Conservation (phyloP, 2,113 vertebrate species). For the Phodopus roborovskii region DNA sequence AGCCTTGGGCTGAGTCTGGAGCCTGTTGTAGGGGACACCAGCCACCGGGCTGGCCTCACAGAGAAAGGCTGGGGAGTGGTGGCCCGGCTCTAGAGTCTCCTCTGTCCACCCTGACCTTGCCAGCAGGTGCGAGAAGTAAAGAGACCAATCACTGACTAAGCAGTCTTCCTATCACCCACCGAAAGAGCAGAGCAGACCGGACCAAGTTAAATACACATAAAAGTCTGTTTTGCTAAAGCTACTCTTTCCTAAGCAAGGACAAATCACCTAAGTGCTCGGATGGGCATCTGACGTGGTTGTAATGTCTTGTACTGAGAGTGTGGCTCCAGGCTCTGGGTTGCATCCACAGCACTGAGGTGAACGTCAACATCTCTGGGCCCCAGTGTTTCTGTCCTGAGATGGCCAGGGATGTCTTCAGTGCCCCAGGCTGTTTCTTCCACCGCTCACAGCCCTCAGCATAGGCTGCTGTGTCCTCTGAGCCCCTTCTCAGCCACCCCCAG, state of each 20-base stretch:
- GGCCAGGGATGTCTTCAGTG: fast-evolving
- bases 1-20: neutral
- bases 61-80: neutral
- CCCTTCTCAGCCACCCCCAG: neutral
- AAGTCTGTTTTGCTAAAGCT: neutral
- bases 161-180: neutral
- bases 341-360: neutral
- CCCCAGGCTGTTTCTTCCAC: fast-evolving
- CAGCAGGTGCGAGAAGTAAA: neutral
- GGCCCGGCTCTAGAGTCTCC: constrained; percentile 49
- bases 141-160: constrained; percentile 6
- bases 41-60: fast-evolving
- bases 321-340: neutral
- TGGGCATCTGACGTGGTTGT: neutral
- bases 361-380: neutral
- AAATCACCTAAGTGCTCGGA: neutral
- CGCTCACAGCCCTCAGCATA: fast-evolving
- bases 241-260: constrained; percentile 52
- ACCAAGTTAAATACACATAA: constrained; percentile 21
- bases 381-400: fast-evolving
- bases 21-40: fast-evolving
- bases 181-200: neutral
- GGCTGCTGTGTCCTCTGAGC: no score
- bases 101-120: constrained; percentile 22
- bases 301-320: neutral